Conservation (phyloP, 2,888 invertebrate species). For the Pelosia muscerda region DNA sequence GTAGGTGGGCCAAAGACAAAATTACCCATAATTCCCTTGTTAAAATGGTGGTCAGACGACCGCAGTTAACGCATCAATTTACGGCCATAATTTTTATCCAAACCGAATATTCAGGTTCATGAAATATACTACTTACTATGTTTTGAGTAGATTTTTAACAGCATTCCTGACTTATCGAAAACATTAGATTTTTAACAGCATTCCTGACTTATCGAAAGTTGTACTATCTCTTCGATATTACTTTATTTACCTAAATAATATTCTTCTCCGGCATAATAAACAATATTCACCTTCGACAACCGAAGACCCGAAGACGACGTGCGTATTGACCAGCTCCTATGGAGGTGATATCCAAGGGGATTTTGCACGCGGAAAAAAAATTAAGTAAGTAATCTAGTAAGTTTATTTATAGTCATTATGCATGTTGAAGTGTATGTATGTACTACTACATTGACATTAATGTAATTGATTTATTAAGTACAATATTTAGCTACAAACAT, state of each 20-base stretch:
- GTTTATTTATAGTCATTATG: background rate
- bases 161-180: background rate
- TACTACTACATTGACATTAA: background rate
- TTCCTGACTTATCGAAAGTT: no score
- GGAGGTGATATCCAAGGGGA: no score
- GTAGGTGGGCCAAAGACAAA: constrained; percentile 81
- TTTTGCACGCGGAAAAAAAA: no score
- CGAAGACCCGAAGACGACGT: no score
- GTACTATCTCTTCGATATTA: no score
- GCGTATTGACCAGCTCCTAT: no score
- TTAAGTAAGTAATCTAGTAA: no score
- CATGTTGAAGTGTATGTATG: background rate
- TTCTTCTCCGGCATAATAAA: no score
- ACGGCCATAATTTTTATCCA: constrained; percentile 69
- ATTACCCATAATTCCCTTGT: constrained; percentile 84
- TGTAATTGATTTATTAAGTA: constrained; percentile 35
- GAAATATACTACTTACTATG: constrained; percentile 21
- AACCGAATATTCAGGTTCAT: constrained; percentile 47
- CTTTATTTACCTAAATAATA: no score
- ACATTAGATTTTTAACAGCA: no score
- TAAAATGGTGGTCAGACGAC: constrained; percentile 71
- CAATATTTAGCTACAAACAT: constrained; percentile 50
- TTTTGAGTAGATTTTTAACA: background rate
- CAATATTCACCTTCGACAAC: no score
- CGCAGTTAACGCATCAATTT: constrained; percentile 77